Percentiles rank a stretch among this genome's conserved stretches.
phyloP scores from a whole-genome alignment of 2,888 invertebrate genomes.

The Drosophila meridiana region DNA sequence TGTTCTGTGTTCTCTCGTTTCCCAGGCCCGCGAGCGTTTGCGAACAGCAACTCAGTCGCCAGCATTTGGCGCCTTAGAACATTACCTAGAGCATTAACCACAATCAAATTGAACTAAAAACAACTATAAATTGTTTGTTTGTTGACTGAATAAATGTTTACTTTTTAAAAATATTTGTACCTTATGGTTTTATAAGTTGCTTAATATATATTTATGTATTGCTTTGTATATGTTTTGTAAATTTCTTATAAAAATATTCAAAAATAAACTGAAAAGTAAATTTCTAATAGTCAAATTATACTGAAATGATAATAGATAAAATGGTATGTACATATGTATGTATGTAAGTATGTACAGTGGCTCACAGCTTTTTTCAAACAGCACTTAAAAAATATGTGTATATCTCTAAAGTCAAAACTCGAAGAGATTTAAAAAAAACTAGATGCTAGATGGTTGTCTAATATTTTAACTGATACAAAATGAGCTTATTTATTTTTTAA shows the following conservation, averaged over 20 bases:
- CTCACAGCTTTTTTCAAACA: no score
- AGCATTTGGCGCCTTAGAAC: slow-evolving; percentile 52
- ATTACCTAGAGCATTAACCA: slow-evolving; percentile 38
- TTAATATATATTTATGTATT: neutral
- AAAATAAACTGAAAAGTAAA: no score
- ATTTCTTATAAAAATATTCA: no score
- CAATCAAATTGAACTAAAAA: slow-evolving; percentile 33
- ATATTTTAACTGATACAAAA: no score
- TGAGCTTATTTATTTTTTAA: no score
- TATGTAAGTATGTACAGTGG: no score
- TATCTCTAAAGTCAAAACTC: no score
- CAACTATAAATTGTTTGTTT: slow-evolving; percentile 10
- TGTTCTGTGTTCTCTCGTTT: slow-evolving; percentile 51
- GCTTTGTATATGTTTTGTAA: neutral
- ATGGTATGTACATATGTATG: no score
- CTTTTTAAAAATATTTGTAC: neutral
- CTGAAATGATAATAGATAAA: neutral
- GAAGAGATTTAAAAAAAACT: no score
- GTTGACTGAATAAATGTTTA: neutral
- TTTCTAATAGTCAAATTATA: no score
- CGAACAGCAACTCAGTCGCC: slow-evolving; percentile 23
- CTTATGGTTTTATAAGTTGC: neutral
- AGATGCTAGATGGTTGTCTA: no score
- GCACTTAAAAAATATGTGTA: no score
- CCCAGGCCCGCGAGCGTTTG: slow-evolving; percentile 58